A percentile compares a stretch with the other conserved stretches of the same genome.
These are phyloP conservation scores for Hormaphis cornu DNA, from an alignment of 1,140 invertebrate species.

Conservation along the genomic window DNA sequence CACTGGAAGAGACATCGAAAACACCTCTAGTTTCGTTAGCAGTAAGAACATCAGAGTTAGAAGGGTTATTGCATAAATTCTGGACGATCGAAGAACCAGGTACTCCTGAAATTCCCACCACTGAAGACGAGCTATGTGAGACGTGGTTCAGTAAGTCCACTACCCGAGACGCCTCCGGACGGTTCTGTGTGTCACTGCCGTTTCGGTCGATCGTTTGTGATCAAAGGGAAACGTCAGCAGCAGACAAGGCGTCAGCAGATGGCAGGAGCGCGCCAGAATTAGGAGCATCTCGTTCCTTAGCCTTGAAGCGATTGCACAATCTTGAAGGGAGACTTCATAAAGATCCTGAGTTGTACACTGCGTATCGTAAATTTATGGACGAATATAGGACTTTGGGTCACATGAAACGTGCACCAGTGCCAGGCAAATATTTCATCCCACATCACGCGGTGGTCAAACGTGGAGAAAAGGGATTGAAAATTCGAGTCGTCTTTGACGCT, in stretches of 20 bases:
- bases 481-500: constrained; percentile 42
- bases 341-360: too few species aligned
- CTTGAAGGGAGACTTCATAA: background rate
- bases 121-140: background rate
- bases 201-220: background rate
- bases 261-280: background rate
- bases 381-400: background rate
- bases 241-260: background rate
- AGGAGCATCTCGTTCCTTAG: background rate
- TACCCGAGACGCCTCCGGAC: background rate
- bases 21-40: background rate
- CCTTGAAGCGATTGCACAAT: too few species aligned
- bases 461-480: constrained; percentile 35
- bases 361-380: background rate
- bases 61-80: background rate
- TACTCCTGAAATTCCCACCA: background rate
- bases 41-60: background rate
- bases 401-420: background rate
- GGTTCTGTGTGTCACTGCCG: background rate
- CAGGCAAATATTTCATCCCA: constrained; percentile 13
- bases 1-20: too few species aligned
- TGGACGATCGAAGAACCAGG: background rate
- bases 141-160: background rate
- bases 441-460: constrained; percentile 33
- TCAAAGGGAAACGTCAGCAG: background rate